Percentiles rank a stretch among this genome's conserved stretches.
These are phyloP conservation scores for Thera obeliscata DNA, from an alignment of 2,888 invertebrate genomes.

Conservation along the genomic window DNA sequence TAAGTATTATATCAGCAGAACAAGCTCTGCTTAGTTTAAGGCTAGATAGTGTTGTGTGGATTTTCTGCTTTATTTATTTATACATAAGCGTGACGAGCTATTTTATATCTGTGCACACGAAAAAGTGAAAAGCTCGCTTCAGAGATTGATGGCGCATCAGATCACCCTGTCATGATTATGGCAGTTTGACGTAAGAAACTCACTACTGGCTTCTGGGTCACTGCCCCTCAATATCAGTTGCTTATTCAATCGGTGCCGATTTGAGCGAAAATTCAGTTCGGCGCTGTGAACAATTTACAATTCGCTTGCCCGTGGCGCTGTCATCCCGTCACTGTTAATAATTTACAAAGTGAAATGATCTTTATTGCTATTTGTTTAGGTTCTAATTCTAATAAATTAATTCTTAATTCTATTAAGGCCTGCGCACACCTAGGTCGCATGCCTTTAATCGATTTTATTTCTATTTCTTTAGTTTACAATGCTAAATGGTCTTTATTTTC, in stretches of 20 bases:
- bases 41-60: too few species aligned
- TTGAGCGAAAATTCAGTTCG: conserved; percentile 71
- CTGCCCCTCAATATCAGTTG: conserved; percentile 65
- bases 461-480: too few species aligned
- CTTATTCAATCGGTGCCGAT: conserved; percentile 73
- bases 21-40: too few species aligned
- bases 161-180: neutral
- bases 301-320: conserved; percentile 56
- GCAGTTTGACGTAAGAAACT: conserved; percentile 15
- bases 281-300: conserved; percentile 70
- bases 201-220: conserved; percentile 11
- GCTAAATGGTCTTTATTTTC: too few species aligned
- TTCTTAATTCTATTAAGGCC: too few species aligned
- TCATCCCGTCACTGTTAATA: conserved; percentile 5
- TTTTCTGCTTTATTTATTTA: too few species aligned
- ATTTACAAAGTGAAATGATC: conserved; percentile 1
- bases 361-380: neutral
- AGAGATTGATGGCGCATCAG: neutral
- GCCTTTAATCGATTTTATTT: too few species aligned
- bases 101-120: neutral
- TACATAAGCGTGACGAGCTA: too few species aligned
- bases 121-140: neutral
- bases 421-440: too few species aligned
- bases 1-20: too few species aligned
- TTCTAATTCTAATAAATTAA: neutral